A percentile compares a stretch with the other conserved stretches of the same genome.
These are phyloP conservation scores for Drosophila nikananu DNA, from an alignment of 1,140 invertebrate species.

Conservation along the genomic window DNA sequence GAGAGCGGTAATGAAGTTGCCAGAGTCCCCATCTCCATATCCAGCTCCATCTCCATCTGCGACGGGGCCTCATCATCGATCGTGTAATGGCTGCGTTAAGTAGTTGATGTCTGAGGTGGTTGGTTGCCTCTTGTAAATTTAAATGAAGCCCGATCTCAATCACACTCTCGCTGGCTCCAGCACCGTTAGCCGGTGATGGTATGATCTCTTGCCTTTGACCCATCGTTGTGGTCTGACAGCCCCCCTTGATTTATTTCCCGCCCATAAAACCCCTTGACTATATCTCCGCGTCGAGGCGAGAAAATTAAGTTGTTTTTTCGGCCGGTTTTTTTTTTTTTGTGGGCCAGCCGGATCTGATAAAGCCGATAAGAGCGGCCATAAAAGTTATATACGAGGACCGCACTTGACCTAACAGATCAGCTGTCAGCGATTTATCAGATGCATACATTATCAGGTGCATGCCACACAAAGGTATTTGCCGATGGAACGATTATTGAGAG, in stretches of 20 bases:
- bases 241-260: slow-evolving; percentile 74
- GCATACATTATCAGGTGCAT: slow-evolving; percentile 28
- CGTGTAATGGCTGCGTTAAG: slow-evolving; percentile 83
- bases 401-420: slow-evolving; percentile 68
- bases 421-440: slow-evolving; percentile 57
- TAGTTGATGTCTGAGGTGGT: slow-evolving; percentile 68
- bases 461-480: background rate
- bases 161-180: slow-evolving; percentile 24
- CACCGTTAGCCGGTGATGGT: slow-evolving; percentile 62
- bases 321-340: slow-evolving; percentile 7
- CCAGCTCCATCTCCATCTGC: background rate
- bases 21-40: slow-evolving; percentile 28
- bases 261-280: slow-evolving; percentile 56
- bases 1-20: slow-evolving; percentile 82
- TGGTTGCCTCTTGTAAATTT: slow-evolving; percentile 78
- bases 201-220: slow-evolving; percentile 76
- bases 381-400: slow-evolving; percentile 72
- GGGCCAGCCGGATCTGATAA: slow-evolving; percentile 60
- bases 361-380: slow-evolving; percentile 60
- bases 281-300: slow-evolving; percentile 62
- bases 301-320: slow-evolving; percentile 79
- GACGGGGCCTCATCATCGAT: slow-evolving; percentile 41
- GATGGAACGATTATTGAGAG: background rate
- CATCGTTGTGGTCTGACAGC: slow-evolving; percentile 46
- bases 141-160: slow-evolving; percentile 65